phyloP scores from a whole-genome alignment of 1,140 invertebrate species.

The Neelides sp. region DNA sequence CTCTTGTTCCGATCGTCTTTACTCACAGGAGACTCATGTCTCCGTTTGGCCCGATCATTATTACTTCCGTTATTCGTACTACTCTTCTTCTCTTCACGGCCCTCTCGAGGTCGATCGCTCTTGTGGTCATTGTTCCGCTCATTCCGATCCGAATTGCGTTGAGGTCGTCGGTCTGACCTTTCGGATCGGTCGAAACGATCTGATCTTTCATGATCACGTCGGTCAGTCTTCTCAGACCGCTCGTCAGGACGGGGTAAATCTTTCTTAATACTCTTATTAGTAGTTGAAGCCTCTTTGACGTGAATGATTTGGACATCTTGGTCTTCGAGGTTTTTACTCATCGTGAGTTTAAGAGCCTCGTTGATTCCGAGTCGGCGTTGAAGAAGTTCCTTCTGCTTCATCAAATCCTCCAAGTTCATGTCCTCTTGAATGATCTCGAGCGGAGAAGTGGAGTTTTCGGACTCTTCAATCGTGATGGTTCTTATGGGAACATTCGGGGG shows the following conservation, averaged over 20 bases:
- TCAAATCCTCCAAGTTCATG: slow-evolving; percentile 71
- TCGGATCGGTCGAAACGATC: background rate
- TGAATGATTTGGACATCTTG: background rate
- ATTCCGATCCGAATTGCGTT: slow-evolving; percentile 25
- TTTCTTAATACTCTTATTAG: slow-evolving; percentile 6
- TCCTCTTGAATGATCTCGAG: slow-evolving; percentile 67
- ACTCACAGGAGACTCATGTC: slow-evolving; percentile 1
- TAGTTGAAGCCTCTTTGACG: slow-evolving; percentile 16
- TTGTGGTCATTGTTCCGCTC: too few relatives aligned
- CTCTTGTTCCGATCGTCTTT: slow-evolving; percentile 11
- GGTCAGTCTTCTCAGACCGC: slow-evolving; percentile 9
- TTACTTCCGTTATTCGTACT: slow-evolving; percentile 8
- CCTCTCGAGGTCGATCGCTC: slow-evolving; percentile 26
- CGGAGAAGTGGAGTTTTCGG: slow-evolving; percentile 56
- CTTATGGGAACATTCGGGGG: background rate
- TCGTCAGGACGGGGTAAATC: slow-evolving; percentile 9
- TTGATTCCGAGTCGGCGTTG: slow-evolving; percentile 33
- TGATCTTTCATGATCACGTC: background rate
- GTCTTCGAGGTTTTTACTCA: background rate
- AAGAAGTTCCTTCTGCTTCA: slow-evolving; percentile 66
- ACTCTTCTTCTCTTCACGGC: slow-evolving; percentile 36
- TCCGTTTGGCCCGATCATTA: slow-evolving; percentile 12
- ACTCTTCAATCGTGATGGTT: slow-evolving; percentile 38
- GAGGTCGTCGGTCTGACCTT: background rate
- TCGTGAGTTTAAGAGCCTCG: background rate